Evolutionary conservation across 2,113 vertebrate species (phyloP).

Genomic region (Alligator mississippiensis): DNA sequence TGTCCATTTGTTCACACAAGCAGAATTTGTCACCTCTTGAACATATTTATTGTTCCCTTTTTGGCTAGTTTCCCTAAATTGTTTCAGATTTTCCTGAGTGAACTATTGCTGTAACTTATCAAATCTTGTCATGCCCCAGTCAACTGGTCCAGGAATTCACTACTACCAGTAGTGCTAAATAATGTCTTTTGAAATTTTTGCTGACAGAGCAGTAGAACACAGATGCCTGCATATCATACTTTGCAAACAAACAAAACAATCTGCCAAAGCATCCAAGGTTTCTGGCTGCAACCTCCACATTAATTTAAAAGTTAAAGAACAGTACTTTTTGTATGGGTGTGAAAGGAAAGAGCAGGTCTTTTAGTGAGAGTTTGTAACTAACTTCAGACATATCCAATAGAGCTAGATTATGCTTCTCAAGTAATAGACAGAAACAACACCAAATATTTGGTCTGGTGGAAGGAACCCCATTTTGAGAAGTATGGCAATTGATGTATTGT

Average conservation of each 20-base stretch:
- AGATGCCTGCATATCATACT: not conserved
- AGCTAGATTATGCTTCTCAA: not conserved
- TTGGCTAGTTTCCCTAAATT: not conserved
- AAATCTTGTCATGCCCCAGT: not conserved
- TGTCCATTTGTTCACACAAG: not conserved
- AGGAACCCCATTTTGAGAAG: too few relatives aligned
- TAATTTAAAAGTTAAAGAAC: slow-evolving; percentile 33
- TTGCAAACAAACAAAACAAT: slow-evolving; percentile 30
- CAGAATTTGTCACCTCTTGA: not conserved
- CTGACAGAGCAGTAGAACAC: not conserved
- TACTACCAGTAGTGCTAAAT: not conserved
- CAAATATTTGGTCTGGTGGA: too few relatives aligned
- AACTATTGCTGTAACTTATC: not conserved
- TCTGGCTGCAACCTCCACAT: not conserved
- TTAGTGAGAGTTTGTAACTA: not conserved
- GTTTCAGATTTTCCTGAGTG: not conserved
- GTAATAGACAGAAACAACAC: not conserved
- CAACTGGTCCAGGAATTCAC: not conserved
- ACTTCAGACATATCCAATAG: not conserved
- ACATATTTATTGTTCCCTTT: not conserved
- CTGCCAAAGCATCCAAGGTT: slow-evolving; percentile 25
- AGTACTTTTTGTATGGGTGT: not conserved
- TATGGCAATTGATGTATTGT: too few relatives aligned
- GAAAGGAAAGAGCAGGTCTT: not conserved
- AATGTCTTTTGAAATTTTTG: slow-evolving; percentile 13